Base-by-base conservation (phyloP, 2,888 invertebrate genomes). In the Tillus elongatus region DNA sequence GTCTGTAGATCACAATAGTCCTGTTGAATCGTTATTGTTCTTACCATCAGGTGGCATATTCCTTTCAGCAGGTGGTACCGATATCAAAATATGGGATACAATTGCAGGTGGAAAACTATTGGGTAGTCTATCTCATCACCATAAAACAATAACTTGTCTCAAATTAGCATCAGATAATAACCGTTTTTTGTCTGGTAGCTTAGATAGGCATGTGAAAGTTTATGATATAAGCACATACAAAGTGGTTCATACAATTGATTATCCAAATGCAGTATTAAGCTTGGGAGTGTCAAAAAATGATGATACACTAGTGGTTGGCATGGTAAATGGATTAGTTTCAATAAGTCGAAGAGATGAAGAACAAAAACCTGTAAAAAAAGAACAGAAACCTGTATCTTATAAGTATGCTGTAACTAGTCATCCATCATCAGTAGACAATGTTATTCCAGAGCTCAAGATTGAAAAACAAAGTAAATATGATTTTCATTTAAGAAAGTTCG, bases 131-230 rank as follows among this genome's bases (percentile, higher is more conserved):
- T 84, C 84, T 2, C 85, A 90, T 51, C 97, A 98, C 66, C 92
- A 95, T 64, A 97, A 97, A 71, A 91, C 95, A 0, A 81, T 97
- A 1, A 97, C 93, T 0, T 83, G 86, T 46, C 62, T 97, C 33
- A 71, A 79, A 46, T 73, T 95, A 42, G 87, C 87, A 13, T 83
- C 82, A 29, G 79, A 86, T 56, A 84, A 85, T 13, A 82, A 79
- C 45, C 75, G 89, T 53, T 70, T 97, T 12, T 64, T 96, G 51
- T 92, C 95, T 0, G 90, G 85, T 1, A 89, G 92, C 2, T 70
- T 97, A 37, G 97, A 98, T 63, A 79, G 89, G 44, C 91, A 92
- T 67, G 84, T 95, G 0, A 95, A 93, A 68, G 77, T 96, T 46
- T 92, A 90, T 64, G 93, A 95, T 60, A 73, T 88, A 15, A 74